phyloP scores from a whole-genome alignment of 2,888 invertebrate species.

The Megamerina dolium region DNA sequence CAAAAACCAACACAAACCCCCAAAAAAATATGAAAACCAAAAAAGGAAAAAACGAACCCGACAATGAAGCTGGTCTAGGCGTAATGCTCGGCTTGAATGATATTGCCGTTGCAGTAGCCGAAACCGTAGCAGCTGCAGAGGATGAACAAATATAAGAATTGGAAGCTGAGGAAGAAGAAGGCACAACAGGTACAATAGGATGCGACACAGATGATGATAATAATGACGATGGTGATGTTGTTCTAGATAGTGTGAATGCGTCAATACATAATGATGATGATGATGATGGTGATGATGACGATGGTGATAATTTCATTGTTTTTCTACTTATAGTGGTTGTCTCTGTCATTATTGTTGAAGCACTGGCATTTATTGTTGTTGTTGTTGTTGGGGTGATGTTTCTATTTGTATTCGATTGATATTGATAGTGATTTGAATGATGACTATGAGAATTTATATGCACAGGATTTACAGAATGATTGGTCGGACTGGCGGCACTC shows the following conservation, averaged over 20 bases:
- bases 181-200: slow-evolving; percentile 20
- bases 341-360: slow-evolving; percentile 1
- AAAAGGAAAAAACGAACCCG: slow-evolving; percentile 43
- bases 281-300: slow-evolving; percentile 10
- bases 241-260: slow-evolving; percentile 3
- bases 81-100: slow-evolving; percentile 46
- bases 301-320: slow-evolving; percentile 10
- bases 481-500: slow-evolving; percentile 2
- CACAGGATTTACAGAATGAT: not conserved
- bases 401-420: slow-evolving; percentile 9
- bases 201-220: slow-evolving; percentile 19
- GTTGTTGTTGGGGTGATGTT: slow-evolving; percentile 8
- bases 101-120: slow-evolving; percentile 18
- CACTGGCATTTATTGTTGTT: slow-evolving; percentile 1
- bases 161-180: slow-evolving; percentile 17
- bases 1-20: too few species aligned
- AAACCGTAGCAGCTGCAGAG: slow-evolving; percentile 19
- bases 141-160: slow-evolving; percentile 24
- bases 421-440: slow-evolving; percentile 17
- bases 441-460: slow-evolving; percentile 12
- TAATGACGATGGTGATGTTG: slow-evolving; percentile 10
- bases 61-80: slow-evolving; percentile 50
- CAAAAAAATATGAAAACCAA: slow-evolving; percentile 22
- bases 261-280: slow-evolving; percentile 3
- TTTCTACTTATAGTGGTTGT: slow-evolving; percentile 2